Evolutionary conservation across 2,113 vertebrate genomes (phyloP).

Genomic region (Gracilinanus agilis): DNA sequence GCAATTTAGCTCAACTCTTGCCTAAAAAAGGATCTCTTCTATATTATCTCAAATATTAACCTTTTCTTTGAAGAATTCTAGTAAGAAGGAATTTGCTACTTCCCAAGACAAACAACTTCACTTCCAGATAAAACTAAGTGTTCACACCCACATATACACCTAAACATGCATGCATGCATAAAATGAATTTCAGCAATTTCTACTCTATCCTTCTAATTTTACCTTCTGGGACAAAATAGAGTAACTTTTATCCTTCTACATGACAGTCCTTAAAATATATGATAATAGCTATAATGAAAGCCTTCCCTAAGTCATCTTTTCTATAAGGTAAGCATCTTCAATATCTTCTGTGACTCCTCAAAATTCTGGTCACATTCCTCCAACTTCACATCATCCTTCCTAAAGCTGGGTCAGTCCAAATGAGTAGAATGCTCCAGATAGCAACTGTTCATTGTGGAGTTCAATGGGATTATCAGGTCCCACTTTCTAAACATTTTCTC

Average conservation of each 20-base stretch:
- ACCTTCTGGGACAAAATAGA: neutral
- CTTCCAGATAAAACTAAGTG: neutral
- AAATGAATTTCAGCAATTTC: neutral
- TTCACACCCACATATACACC: neutral
- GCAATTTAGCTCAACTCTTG: neutral
- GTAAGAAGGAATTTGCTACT: neutral
- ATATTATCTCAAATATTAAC: neutral
- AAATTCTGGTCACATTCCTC: neutral
- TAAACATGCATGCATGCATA: neutral
- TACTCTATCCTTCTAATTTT: neutral
- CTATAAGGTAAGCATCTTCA: neutral
- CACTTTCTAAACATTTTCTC: neutral
- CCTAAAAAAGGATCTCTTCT: neutral
- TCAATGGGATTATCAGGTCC: neutral
- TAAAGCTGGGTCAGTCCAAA: neutral
- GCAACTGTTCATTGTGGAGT: neutral
- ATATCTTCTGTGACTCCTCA: neutral
- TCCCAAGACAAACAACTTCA: neutral
- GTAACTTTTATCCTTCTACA: neutral
- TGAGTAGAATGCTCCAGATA: neutral
- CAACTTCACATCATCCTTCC: neutral
- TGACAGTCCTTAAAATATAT: neutral
- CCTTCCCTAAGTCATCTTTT: neutral
- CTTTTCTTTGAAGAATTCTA: neutral
- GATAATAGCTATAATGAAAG: neutral